Evolutionary conservation across 2,113 vertebrate species (phyloP).

Genomic region (Myotis lucifugus): DNA sequence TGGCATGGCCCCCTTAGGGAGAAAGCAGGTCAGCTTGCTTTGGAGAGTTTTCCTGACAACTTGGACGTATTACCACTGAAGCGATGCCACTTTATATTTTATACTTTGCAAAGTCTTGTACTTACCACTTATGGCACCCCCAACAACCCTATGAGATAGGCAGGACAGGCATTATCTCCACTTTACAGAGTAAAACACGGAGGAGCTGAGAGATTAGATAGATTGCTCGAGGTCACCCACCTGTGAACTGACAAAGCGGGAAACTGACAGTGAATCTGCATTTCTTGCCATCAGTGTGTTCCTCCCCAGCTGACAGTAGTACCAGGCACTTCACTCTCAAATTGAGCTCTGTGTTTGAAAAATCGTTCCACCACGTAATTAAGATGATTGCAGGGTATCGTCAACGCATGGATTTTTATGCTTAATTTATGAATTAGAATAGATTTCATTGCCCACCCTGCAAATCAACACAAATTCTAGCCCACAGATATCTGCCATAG

Average conservation of each 20-base stretch:
- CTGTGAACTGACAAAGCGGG: neutral
- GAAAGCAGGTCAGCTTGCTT: neutral
- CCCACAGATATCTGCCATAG: neutral
- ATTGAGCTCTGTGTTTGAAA: neutral
- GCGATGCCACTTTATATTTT: neutral
- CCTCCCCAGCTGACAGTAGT: neutral
- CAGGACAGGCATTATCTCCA: neutral
- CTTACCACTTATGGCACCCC: neutral
- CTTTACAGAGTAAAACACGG: neutral
- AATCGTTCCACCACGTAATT: neutral
- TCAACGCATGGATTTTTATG: neutral
- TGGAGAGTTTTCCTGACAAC: neutral
- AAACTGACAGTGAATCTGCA: neutral
- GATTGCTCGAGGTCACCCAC: neutral
- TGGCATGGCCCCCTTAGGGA: neutral
- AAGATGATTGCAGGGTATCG: neutral
- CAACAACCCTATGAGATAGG: neutral
- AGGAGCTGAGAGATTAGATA: neutral
- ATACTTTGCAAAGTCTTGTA: neutral
- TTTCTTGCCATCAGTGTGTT: neutral
- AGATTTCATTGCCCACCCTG: neutral
- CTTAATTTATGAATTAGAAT: constrained; percentile 40
- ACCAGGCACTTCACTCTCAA: neutral
- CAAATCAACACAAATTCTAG: neutral
- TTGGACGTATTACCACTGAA: neutral